Base-by-base conservation (phyloP, 2,797 vertebrate species). In the Kryptopterus vitreolus region DNA sequence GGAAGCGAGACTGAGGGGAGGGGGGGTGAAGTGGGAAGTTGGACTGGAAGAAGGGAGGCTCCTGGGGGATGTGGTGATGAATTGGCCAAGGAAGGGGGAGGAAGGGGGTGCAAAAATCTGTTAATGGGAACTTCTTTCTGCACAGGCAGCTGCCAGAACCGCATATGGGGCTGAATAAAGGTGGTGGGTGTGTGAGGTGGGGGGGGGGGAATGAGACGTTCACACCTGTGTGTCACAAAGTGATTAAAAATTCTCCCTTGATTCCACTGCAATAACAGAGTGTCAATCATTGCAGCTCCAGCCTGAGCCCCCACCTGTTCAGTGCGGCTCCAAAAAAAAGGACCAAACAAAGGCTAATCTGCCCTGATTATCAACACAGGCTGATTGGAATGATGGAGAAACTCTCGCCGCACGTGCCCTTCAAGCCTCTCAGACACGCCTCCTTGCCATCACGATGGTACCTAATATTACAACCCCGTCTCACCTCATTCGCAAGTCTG, bases 231-330 rank as follows among this genome's bases (percentile, higher is more conserved):
- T 83, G 78, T 81, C 78, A 79, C 52, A 83, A 85, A 84, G 81
- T 84, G 82, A 88, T 88, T 85, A 88, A 86, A 87, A 87, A 81
- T 79, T 70, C 85, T 73, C 79, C 72, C 74, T 61, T 62, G 80
- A 84, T 86, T 87, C 80, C 69, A 62, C 38, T 24, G 70, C 62
- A 85, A 86, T 81, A 84, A 82, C 82, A 82, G 38, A 46, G 52
- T 81, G 84, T 81, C 87, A 88, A 82, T 87, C 85, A 86, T 55
- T 70, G n/a, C 70, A 29, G 76, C 80, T 22, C 55, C 58, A 38
- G 76, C 22, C 59, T 69, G 33, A 26, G 29, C 63, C 31, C 65
- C 75, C 33, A 29, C 73, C 79, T 73, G 71, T 29, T 77, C 68
- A 63, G 68, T 12, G 46, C 29, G 35, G 26, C 43, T 74, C 24